Evolutionary conservation across 1,140 invertebrate genomes (phyloP).

Genomic region (Rhagoletis pomonella): DNA sequence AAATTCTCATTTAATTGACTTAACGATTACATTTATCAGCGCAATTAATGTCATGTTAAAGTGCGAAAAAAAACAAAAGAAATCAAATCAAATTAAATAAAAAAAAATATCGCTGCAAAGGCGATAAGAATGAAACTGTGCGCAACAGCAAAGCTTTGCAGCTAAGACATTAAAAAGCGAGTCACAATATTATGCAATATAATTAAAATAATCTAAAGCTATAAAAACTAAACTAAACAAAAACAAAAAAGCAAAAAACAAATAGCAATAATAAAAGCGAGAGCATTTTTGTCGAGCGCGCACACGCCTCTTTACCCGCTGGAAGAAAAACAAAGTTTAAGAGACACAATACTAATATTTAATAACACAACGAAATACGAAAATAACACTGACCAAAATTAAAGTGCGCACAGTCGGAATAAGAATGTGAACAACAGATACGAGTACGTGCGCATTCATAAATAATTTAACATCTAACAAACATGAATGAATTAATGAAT

Average conservation of each 20-base stretch:
- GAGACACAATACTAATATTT: not conserved
- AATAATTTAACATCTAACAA: slow-evolving; percentile 12
- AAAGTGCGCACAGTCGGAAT: not conserved
- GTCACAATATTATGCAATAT: not conserved
- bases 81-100: not conserved
- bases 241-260: not conserved
- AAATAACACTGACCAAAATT: not conserved
- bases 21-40: slow-evolving; percentile 53
- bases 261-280: not conserved
- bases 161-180: not conserved
- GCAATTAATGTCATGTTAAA: slow-evolving; percentile 48
- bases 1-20: slow-evolving; percentile 54
- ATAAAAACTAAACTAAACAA: not conserved
- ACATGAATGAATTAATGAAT: not conserved
- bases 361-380: no score
- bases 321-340: not conserved
- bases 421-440: slow-evolving; percentile 17
- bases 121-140: not conserved
- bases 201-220: not conserved
- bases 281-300: not conserved
- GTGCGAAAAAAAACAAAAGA: not conserved
- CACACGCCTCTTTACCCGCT: not conserved
- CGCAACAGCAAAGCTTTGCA: not conserved
- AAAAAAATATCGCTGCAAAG: not conserved
- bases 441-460: slow-evolving; percentile 9